phyloP scores from a whole-genome alignment of 2,113 vertebrate species.

The Australoheros scitulus region DNA sequence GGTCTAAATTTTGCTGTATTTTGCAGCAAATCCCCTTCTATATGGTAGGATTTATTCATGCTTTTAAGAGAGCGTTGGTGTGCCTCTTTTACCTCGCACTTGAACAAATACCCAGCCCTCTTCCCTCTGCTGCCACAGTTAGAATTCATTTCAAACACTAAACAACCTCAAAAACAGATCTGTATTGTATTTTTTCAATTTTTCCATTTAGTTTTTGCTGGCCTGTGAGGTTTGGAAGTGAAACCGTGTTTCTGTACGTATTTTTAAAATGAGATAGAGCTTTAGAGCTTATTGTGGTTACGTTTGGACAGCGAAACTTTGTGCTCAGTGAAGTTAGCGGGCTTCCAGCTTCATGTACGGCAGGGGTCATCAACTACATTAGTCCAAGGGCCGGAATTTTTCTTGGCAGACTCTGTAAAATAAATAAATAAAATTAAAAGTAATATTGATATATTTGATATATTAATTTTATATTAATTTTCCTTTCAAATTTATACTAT shows the following conservation, averaged over 20 bases:
- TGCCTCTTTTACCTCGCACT: background rate
- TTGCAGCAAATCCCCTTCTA: background rate
- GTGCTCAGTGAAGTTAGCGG: background rate
- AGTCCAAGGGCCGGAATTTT: no score
- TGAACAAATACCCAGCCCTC: no score
- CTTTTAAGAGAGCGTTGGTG: background rate
- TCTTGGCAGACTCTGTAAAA: no score
- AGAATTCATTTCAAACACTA: background rate
- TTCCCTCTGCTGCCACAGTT: background rate
- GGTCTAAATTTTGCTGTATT: background rate
- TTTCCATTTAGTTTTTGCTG: background rate
- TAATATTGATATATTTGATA: no score
- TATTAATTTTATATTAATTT: no score
- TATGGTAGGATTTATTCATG: background rate
- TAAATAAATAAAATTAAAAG: no score
- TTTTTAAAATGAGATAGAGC: background rate
- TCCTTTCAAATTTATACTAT: no score
- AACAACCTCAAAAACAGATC: background rate
- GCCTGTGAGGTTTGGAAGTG: background rate
- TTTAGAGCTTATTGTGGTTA: background rate
- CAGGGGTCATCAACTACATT: no score
- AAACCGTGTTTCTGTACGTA: background rate
- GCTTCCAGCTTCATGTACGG: background rate
- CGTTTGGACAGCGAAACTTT: background rate
- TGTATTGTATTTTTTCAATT: background rate